phyloP scores from a whole-genome alignment of 2,113 vertebrate species.

The Paradoxurus hermaphroditus region DNA sequence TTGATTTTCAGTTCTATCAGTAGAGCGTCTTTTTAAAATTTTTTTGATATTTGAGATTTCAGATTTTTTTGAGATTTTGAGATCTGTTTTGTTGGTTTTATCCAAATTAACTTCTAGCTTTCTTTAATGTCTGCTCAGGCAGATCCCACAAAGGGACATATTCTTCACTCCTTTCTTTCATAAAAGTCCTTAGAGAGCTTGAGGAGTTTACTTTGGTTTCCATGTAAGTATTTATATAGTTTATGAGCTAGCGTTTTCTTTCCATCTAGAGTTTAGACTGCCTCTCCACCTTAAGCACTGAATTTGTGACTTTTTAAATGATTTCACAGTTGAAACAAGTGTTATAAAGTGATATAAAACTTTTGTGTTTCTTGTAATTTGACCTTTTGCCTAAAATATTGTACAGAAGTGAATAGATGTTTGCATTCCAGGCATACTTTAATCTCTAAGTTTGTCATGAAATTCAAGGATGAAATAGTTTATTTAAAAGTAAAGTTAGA shows the following conservation, averaged over 20 bases:
- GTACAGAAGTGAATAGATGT: constrained; percentile 47
- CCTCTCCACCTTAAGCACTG: neutral
- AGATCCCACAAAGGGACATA: neutral
- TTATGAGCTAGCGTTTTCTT: constrained; percentile 17
- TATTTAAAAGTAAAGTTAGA: constrained; percentile 20
- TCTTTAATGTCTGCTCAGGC: neutral
- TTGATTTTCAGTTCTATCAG: neutral
- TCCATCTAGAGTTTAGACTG: neutral
- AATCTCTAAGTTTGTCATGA: constrained; percentile 52
- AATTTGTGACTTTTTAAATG: constrained; percentile 42
- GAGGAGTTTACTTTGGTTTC: neutral
- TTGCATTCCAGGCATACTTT: constrained; percentile 57
- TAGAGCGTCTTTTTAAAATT: neutral
- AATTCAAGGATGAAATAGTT: constrained; percentile 59
- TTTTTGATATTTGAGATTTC: neutral
- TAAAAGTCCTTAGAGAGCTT: neutral
- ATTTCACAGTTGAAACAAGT: constrained; percentile 6
- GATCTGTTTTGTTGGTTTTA: neutral
- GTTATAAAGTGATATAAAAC: constrained; percentile 24
- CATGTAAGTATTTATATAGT: neutral
- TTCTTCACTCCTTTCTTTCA: neutral
- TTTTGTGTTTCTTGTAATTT: neutral
- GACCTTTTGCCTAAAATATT: neutral
- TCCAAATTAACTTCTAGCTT: neutral
- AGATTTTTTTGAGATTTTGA: neutral